Evolutionary conservation across 2,113 vertebrate species (phyloP).

Genomic region (Polypterus senegalus): DNA sequence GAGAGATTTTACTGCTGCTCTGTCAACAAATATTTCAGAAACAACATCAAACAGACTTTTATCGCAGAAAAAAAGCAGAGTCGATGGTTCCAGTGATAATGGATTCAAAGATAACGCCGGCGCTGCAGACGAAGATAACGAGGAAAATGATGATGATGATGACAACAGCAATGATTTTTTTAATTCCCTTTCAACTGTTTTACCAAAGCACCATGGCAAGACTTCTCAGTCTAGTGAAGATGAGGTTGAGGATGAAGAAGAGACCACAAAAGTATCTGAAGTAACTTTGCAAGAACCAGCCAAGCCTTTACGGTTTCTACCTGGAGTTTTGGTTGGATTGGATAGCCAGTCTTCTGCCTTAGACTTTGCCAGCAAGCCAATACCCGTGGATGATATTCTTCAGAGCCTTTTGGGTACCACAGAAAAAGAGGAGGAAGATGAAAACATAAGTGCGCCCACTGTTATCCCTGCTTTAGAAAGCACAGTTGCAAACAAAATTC

Average conservation of each 20-base stretch:
- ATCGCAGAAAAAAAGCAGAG: constrained; percentile 66
- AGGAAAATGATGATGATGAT: constrained; percentile 38
- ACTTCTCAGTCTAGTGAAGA: constrained; percentile 46
- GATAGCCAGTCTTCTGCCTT: constrained; percentile 69
- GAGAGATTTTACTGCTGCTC: constrained; percentile 53
- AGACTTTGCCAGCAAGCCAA: constrained; percentile 60
- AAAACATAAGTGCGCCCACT: constrained; percentile 13
- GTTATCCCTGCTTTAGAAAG: constrained; percentile 33
- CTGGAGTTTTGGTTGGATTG: constrained; percentile 84
- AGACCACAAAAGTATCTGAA: constrained; percentile 47
- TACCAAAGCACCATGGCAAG: constrained; percentile 65
- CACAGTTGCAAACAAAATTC: constrained; percentile 44
- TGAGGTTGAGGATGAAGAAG: constrained; percentile 34
- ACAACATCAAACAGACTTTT: constrained; percentile 38
- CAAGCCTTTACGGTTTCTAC: constrained; percentile 85
- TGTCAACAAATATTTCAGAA: constrained; percentile 56
- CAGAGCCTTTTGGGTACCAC: constrained; percentile 49
- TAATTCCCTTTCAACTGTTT: constrained; percentile 60
- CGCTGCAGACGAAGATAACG: constrained; percentile 16
- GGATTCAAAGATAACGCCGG: no score
- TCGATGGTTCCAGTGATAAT: constrained; percentile 36
- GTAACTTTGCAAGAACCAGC: constrained; percentile 52
- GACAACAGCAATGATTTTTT: constrained; percentile 77
- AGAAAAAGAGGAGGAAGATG: constrained; percentile 38
- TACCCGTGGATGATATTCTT: constrained; percentile 55